A percentile compares a stretch with the other conserved stretches of the same genome.
Conservation (phyloP, 2,888 invertebrate genomes). For the Drosophila prostipennis region DNA sequence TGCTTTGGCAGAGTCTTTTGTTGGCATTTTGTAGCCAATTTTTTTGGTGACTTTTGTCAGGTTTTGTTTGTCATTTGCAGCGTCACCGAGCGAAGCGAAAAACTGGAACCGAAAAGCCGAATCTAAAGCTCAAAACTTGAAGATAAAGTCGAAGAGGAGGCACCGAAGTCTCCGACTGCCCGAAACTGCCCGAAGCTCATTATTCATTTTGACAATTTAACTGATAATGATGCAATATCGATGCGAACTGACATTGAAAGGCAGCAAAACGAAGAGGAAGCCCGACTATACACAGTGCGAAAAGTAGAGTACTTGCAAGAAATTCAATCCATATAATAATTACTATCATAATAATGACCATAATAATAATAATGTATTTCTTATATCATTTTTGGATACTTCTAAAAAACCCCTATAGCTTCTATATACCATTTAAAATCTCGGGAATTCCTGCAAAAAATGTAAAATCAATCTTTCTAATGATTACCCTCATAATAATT, state of each 20-base stretch:
- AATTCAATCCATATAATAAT: background rate
- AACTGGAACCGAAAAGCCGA: conserved; percentile 50
- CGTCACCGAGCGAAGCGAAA: conserved; percentile 54
- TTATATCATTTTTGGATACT: too few relatives aligned
- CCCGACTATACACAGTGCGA: conserved; percentile 12
- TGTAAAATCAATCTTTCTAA: too few relatives aligned
- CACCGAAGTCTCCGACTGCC: background rate
- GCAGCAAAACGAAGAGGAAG: conserved; percentile 61
- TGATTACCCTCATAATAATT: too few relatives aligned
- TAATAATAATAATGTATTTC: too few relatives aligned
- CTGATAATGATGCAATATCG: conserved; percentile 84
- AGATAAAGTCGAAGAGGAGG: conserved; percentile 17
- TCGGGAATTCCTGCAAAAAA: background rate
- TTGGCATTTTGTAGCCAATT: conserved; percentile 62
- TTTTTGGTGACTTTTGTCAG: conserved; percentile 58
- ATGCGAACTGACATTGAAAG: conserved; percentile 74
- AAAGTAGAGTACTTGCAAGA: background rate
- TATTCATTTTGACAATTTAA: conserved; percentile 82
- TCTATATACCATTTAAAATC: background rate
- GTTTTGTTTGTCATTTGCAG: conserved; percentile 67
- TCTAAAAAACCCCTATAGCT: too few relatives aligned
- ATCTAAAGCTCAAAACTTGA: conserved; percentile 34
- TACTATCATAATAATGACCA: too few relatives aligned
- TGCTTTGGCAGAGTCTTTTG: conserved; percentile 49
- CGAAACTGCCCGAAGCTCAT: conserved; percentile 37